Conservation (phyloP, 2,797 vertebrate genomes). For the Tokudaia muenninki region DNA sequence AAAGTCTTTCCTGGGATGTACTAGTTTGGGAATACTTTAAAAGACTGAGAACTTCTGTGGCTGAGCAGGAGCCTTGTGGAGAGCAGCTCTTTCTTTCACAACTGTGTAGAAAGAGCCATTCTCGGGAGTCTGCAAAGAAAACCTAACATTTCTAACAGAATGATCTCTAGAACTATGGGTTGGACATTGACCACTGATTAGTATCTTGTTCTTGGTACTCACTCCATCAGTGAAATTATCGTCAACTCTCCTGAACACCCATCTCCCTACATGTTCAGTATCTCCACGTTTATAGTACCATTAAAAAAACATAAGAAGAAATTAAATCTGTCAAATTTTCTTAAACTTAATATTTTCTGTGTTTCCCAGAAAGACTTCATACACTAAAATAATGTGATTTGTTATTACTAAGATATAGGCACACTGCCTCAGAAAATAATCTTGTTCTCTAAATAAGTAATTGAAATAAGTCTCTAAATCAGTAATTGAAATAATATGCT, state of each 20-base stretch:
- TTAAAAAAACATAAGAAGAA: background rate
- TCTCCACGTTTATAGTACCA: background rate
- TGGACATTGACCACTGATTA: background rate
- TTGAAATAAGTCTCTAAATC: constrained; percentile 31
- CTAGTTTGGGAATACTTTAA: constrained; percentile 23
- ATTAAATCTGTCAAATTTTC: constrained; percentile 13
- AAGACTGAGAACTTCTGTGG: background rate
- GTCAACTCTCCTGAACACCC: background rate
- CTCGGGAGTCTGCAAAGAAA: constrained; percentile 41
- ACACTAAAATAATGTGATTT: background rate
- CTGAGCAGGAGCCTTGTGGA: background rate
- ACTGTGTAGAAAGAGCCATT: background rate
- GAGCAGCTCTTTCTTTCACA: background rate
- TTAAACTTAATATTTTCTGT: constrained; percentile 5
- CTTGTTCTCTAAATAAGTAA: constrained; percentile 29
- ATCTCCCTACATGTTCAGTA: background rate
- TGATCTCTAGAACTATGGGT: background rate
- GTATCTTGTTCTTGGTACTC: constrained; percentile 31
- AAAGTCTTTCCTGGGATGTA: constrained; percentile 38
- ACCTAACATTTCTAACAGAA: background rate
- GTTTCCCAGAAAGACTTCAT: background rate
- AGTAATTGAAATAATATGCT: constrained; percentile 6
- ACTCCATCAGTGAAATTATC: background rate
- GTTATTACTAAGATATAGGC: background rate
- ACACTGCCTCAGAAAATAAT: background rate